Percentiles rank a stretch among this genome's conserved stretches.
Evolutionary conservation across 2,113 vertebrate genomes (phyloP).

Genomic region (Paracanthobrama guichenoti): DNA sequence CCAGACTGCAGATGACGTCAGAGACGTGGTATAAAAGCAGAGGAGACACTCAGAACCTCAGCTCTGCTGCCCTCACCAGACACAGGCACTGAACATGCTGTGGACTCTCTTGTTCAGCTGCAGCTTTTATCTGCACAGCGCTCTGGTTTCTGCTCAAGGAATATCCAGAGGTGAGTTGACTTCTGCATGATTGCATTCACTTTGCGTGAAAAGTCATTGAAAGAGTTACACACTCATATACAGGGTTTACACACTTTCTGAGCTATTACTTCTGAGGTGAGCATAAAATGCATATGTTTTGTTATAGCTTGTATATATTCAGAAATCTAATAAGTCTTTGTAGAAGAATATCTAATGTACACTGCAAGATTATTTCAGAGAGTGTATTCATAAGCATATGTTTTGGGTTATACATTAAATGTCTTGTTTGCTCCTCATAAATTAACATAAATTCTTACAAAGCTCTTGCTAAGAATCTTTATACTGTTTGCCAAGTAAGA

Average conservation of each 20-base stretch:
- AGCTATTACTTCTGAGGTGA: background rate
- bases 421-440: background rate
- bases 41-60: background rate
- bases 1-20: slow-evolving; percentile 30
- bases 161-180: slow-evolving; percentile 29
- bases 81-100: slow-evolving; percentile 17
- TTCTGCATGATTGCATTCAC: background rate
- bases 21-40: slow-evolving; percentile 24
- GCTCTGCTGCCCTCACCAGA: background rate
- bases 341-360: background rate
- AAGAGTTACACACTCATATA: background rate
- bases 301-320: background rate
- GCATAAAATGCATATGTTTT: background rate
- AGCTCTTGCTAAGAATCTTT: background rate
- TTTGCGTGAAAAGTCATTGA: background rate
- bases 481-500: no score
- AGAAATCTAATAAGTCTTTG: background rate
- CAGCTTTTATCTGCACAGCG: background rate
- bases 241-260: background rate
- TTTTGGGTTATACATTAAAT: background rate
- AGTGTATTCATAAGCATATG: background rate
- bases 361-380: background rate
- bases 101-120: slow-evolving; percentile 20
- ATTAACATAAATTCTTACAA: background rate
- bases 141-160: slow-evolving; percentile 35